A percentile compares a stretch with the other conserved stretches of the same genome.
Conservation (phyloP, 2,888 invertebrate species). For the Apoderus coryli region DNA sequence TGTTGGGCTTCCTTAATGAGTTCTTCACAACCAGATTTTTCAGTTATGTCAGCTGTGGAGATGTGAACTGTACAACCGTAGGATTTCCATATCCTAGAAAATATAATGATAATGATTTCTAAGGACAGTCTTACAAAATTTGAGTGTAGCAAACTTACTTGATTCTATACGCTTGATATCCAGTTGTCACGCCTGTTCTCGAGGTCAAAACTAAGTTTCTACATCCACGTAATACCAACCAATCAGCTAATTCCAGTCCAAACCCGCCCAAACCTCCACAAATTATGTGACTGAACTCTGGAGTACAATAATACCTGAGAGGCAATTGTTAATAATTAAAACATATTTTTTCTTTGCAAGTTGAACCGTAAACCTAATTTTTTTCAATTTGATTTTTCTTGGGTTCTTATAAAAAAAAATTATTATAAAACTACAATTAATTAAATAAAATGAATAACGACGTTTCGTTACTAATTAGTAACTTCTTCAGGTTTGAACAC, state of each 20-base stretch:
- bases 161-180: conserved; percentile 51
- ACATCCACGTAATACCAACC: conserved; percentile 72
- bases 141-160: conserved; percentile 13
- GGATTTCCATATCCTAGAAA: conserved; percentile 55
- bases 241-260: conserved; percentile 76
- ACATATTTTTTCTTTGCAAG: conserved; percentile 40
- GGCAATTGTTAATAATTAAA: conserved; percentile 33
- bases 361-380: too few species aligned
- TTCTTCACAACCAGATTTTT: conserved; percentile 50
- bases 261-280: conserved; percentile 83
- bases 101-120: too few species aligned
- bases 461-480: too few species aligned
- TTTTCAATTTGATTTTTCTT: too few species aligned
- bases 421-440: too few species aligned
- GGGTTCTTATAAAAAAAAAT: too few species aligned
- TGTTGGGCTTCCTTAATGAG: conserved; percentile 48
- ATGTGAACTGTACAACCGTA: conserved; percentile 56
- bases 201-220: conserved; percentile 66
- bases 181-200: conserved; percentile 60
- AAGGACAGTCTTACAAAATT: conserved; percentile 12
- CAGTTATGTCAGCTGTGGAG: conserved; percentile 57
- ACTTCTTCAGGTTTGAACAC: too few species aligned
- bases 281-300: conserved; percentile 42
- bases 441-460: too few species aligned
- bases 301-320: conserved; percentile 38